A percentile compares a stretch with the other conserved stretches of the same genome.
phyloP scores from a whole-genome alignment of 2,113 vertebrate species.

The Beaufortia kweichowensis region DNA sequence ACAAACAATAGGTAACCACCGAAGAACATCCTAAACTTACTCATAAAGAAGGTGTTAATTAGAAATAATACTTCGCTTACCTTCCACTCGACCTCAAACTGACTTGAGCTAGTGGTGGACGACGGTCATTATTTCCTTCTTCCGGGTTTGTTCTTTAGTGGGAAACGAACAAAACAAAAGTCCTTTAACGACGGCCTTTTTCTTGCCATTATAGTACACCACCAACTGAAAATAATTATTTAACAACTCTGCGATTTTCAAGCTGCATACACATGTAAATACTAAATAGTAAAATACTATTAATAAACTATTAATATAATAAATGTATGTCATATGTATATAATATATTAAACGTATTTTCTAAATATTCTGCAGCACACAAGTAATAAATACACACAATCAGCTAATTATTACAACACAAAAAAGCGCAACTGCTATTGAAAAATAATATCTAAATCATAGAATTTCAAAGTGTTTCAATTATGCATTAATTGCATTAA shows the following conservation, averaged over 20 bases:
- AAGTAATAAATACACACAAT: too few species aligned
- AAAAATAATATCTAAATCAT: too few species aligned
- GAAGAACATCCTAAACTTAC: background rate
- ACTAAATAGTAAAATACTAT: too few species aligned
- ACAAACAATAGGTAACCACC: background rate
- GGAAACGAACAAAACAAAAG: conserved; percentile 46
- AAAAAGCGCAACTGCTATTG: too few species aligned
- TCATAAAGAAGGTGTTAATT: background rate
- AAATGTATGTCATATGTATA: too few species aligned
- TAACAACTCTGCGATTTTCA: background rate
- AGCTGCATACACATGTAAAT: too few species aligned
- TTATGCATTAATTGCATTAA: too few species aligned
- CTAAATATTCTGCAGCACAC: too few species aligned
- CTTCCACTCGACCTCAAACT: conserved; percentile 51
- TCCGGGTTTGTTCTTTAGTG: conserved; percentile 33
- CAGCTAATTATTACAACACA: too few species aligned
- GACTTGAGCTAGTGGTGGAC: conserved; percentile 41
- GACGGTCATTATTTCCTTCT: conserved; percentile 50
- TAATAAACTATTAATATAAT: too few species aligned
- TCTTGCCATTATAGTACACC: background rate
- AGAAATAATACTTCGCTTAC: conserved; percentile 39
- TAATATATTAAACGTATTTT: too few species aligned
- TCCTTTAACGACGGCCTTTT: background rate
- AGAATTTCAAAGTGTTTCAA: too few species aligned
- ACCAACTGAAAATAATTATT: background rate